A percentile compares a stretch with the other conserved stretches of the same genome.
phyloP scores from a whole-genome alignment of 2,888 invertebrate genomes.

The Entomobrya proxima region DNA sequence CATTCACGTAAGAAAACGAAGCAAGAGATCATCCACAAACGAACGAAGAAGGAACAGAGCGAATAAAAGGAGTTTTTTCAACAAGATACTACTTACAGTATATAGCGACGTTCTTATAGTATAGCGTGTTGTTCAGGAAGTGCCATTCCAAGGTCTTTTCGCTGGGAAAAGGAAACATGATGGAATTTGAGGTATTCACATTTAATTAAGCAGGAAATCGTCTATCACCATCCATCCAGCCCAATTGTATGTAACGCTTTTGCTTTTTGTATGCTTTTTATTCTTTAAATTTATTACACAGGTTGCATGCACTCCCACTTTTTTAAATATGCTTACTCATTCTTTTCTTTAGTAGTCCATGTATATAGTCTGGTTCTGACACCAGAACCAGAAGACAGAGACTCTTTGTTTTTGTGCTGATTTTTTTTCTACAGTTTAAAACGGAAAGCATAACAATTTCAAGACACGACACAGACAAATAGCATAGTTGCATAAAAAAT shows the following conservation, averaged over 20 bases:
- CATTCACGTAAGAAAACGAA: background rate
- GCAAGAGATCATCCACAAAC: background rate
- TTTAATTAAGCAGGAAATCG: conserved; percentile 69
- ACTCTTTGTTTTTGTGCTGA: conserved; percentile 14
- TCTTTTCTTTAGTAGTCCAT: too few relatives aligned
- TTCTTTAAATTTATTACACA: background rate
- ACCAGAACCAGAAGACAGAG: too few relatives aligned
- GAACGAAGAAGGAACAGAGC: background rate
- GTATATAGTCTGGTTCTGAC: too few relatives aligned
- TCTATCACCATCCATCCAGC: conserved; percentile 59
- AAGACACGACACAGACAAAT: background rate
- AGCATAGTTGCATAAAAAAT: background rate
- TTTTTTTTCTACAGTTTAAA: conserved; percentile 21
- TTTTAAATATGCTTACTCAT: conserved; percentile 51
- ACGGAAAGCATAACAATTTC: conserved; percentile 22
- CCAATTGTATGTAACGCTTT: conserved; percentile 13
- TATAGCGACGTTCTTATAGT: conserved; percentile 36
- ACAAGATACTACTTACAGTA: background rate
- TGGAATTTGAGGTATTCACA: conserved; percentile 72
- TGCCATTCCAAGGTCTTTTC: conserved; percentile 70
- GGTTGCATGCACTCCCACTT: conserved; percentile 38
- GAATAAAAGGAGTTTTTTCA: background rate
- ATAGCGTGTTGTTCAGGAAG: conserved; percentile 66
- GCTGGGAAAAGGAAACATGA: conserved; percentile 69
- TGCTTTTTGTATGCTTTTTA: conserved; percentile 18